These are phyloP conservation scores for Dipodomys ordii DNA, from an alignment of 2,113 vertebrate species.

Conservation along the genomic window DNA sequence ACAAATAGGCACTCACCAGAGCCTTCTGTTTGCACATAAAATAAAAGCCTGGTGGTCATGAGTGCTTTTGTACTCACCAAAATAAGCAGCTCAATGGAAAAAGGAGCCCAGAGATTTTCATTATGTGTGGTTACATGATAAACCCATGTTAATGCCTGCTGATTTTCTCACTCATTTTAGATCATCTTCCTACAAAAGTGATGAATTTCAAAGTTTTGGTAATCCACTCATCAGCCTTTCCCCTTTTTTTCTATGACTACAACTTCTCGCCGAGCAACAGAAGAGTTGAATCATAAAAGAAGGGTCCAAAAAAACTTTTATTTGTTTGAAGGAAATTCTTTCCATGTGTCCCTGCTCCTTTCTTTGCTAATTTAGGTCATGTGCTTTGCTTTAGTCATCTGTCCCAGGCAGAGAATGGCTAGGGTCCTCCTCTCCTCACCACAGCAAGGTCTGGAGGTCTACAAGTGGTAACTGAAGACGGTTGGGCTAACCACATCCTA, in stretches of 20 bases:
- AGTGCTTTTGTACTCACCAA: conserved; percentile 53
- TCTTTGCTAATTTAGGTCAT: conserved; percentile 87
- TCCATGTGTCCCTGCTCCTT: conserved; percentile 87
- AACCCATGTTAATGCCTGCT: conserved; percentile 61
- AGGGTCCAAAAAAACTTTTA: conserved; percentile 86
- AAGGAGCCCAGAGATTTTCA: conserved; percentile 30
- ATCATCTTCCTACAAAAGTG: conserved; percentile 75
- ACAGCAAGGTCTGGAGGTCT: conserved; percentile 84
- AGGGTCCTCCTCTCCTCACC: conserved; percentile 80
- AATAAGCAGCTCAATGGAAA: conserved; percentile 66
- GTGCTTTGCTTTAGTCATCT: conserved; percentile 87
- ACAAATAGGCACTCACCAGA: conserved; percentile 47
- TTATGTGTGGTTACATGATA: conserved; percentile 44
- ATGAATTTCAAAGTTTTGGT: conserved; percentile 75
- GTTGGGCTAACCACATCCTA: conserved; percentile 83
- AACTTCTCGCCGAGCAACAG: conserved; percentile 84
- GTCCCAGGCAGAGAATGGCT: conserved; percentile 81
- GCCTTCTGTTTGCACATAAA: conserved; percentile 72
- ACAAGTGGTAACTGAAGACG: conserved; percentile 83
- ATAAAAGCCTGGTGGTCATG: conserved; percentile 57
- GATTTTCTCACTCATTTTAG: conserved; percentile 73
- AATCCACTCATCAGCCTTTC: conserved; percentile 68
- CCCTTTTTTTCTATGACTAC: conserved; percentile 85
- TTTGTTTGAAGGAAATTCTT: conserved; percentile 88
- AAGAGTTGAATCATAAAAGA: conserved; percentile 88